phyloP scores from a whole-genome alignment of 2,888 invertebrate genomes.

The Lasioglossum pauxillum region DNA sequence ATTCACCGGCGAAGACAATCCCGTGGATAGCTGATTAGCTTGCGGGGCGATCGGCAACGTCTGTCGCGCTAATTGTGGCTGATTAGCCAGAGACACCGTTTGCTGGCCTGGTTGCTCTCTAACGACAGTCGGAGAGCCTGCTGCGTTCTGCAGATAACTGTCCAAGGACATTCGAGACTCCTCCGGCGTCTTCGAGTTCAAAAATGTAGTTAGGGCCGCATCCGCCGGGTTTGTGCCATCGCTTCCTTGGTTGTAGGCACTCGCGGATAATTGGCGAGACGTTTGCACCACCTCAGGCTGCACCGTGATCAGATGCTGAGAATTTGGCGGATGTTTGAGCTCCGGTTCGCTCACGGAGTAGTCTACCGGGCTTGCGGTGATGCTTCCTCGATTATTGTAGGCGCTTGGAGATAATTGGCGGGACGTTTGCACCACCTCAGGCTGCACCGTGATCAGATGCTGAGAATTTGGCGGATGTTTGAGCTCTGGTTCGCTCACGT shows the following conservation, averaged over 20 bases:
- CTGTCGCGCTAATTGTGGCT: constrained; percentile 34
- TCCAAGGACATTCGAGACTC: constrained; percentile 78
- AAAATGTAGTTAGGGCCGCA: constrained; percentile 73
- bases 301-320: not conserved
- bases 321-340: no score
- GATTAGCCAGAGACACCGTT: constrained; percentile 1
- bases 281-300: not conserved
- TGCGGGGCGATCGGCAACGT: not conserved
- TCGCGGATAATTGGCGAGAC: constrained; percentile 29
- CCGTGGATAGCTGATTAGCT: constrained; percentile 23
- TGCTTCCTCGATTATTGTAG: constrained; percentile 4
- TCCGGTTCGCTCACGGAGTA: not conserved
- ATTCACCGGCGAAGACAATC: constrained; percentile 40
- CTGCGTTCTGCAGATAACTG: constrained; percentile 69
- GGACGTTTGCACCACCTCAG: not conserved
- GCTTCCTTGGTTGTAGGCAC: not conserved
- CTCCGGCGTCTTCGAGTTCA: constrained; percentile 79
- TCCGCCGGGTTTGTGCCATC: constrained; percentile 37
- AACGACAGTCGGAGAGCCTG: not conserved
- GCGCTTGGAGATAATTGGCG: constrained; percentile 29
- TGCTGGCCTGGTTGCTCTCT: not conserved
- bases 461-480: not conserved
- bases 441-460: not conserved
- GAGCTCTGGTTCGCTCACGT: not conserved
- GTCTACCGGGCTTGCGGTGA: constrained; percentile 40